Base-by-base conservation (phyloP, 1,140 invertebrate species). In the Eueides isabella region DNA sequence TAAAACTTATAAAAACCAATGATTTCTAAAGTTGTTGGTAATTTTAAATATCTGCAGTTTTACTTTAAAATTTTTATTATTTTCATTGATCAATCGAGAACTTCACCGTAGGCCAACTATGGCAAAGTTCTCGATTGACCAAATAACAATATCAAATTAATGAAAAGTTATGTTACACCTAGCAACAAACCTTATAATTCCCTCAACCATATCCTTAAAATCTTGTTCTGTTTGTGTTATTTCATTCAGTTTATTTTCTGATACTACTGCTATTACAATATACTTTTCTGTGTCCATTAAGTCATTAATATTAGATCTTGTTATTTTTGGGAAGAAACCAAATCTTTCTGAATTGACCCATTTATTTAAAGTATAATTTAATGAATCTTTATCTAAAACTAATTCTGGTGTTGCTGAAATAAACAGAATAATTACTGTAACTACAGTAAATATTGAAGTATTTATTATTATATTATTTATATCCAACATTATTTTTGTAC, bases 301-400 rank as follows among this genome's bases (percentile, higher is more conserved):
- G 88, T 98, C 96, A 91, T 97, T 95, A 72, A 98, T 96, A 86
- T 98, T 98, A 63, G 96, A 96, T 71, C 95, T 92, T 7, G 97
- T 97, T 9, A 98, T 95, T 94, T 97, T 98, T 11, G 97, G 96
- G 84, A 99, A 99, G 63, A 97, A 96, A 35, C 96, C 95, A 94
- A 99, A 99, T 72, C 98, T 94, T 89, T 99, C 98, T 48, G 96
- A 94, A 85, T 97, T 97, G 26, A 99, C 95, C 98, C 98, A 99
- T 63, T 96, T 95, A 74, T 96, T 95, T 74, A 98, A 91, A 33
- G 96, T 96, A 19, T 92, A 91, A 83, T 97, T 97, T 65, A 96
- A 84, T 72, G 93, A 80, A 63, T 94, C 91, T 66, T 80, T 91
- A 68, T 94, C 91, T 74, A 95, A 93, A 41, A 92, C 78, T 33